Conservation (phyloP, 2,797 vertebrate genomes). For the Lemur catta region DNA sequence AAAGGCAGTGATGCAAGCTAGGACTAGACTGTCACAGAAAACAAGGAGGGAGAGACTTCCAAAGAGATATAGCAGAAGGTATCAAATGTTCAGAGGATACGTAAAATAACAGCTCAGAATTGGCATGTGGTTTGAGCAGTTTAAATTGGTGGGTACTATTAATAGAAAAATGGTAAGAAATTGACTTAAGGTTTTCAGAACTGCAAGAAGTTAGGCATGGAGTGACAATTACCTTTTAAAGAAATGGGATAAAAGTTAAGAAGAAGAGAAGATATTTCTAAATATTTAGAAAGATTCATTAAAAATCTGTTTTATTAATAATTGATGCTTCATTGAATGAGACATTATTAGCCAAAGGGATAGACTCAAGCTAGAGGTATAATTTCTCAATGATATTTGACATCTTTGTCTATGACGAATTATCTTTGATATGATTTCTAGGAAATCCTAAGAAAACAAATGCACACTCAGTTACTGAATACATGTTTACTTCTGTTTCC, state of each 20-base stretch:
- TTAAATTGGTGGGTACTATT: neutral
- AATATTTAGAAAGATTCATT: slow-evolving; percentile 5
- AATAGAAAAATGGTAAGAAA: neutral
- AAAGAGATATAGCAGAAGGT: neutral
- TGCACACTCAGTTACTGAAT: neutral
- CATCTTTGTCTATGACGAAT: neutral
- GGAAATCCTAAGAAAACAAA: neutral
- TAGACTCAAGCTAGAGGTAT: neutral
- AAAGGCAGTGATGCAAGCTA: neutral
- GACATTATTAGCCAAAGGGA: neutral
- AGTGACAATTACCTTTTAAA: neutral
- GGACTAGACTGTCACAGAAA: neutral
- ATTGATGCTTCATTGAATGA: neutral
- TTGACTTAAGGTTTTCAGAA: neutral
- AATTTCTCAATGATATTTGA: neutral
- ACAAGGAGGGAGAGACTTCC: neutral
- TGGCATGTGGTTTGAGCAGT: neutral
- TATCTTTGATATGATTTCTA: slow-evolving; percentile 5
- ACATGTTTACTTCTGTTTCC: neutral
- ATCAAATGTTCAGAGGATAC: neutral
- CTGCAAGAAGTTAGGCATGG: neutral
- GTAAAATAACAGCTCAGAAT: neutral
- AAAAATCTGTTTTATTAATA: neutral
- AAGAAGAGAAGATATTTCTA: neutral
- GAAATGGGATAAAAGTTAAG: neutral